These are phyloP conservation scores for Achlya flavicornis DNA, from an alignment of 2,888 invertebrate genomes.

Conservation along the genomic window DNA sequence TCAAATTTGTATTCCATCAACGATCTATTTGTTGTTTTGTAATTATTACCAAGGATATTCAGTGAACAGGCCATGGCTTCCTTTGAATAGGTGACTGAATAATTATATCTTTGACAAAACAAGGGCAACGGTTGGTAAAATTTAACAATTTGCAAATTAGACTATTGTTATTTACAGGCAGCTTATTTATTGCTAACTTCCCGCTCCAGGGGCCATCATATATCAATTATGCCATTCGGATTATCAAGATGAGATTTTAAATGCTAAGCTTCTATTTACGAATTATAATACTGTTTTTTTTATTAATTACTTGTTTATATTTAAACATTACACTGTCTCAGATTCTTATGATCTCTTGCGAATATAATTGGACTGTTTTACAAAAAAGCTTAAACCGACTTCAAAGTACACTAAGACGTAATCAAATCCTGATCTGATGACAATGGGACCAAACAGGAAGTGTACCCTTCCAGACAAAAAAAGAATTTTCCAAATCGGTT, in stretches of 20 bases:
- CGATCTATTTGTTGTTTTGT: constrained; percentile 15
- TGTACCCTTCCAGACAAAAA: too few species aligned
- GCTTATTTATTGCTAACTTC: constrained; percentile 13
- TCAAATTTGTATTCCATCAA: constrained; percentile 15
- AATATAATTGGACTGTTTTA: too few species aligned
- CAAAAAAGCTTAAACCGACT: too few species aligned
- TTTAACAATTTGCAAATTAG: constrained; percentile 14
- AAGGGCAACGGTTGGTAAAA: constrained; percentile 13
- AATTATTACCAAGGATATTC: constrained; percentile 27
- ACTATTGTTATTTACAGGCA: constrained; percentile 7
- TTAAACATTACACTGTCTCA: too few species aligned
- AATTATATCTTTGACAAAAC: constrained; percentile 14
- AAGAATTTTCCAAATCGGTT: too few species aligned
- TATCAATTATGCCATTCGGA: not conserved
- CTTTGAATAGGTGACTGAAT: constrained; percentile 17
- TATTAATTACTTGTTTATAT: not conserved
- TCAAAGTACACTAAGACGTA: too few species aligned
- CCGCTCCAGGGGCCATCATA: not conserved
- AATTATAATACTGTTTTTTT: not conserved
- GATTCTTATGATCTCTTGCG: too few species aligned
- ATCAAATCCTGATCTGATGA: too few species aligned
- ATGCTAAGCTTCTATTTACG: not conserved
- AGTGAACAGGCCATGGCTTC: constrained; percentile 24
- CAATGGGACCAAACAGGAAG: too few species aligned
- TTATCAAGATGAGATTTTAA: not conserved